Base-by-base conservation (phyloP, 2,113 vertebrate species). In the Prolemur simus region DNA sequence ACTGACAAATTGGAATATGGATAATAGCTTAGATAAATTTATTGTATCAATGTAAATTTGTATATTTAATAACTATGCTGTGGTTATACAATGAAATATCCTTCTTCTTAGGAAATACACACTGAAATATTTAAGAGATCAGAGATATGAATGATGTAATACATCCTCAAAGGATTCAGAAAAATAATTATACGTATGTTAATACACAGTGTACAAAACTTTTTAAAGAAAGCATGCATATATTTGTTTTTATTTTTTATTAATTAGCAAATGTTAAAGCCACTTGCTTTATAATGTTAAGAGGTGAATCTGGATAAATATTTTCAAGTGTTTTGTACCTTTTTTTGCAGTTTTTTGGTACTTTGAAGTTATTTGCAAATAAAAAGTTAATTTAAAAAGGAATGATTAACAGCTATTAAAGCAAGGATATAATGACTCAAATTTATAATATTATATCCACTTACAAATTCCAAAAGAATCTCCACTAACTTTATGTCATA, bases 281-380 rank as follows among this genome's bases (percentile, higher is more conserved):
- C 29, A 21, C 45, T 64, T 74, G 58, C 69, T 18, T 76, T 87
- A 37, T 49, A 77, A 60, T 82, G 45, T 94, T 86, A 54, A 64
- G 54, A 42, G 11, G 10, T 84, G 32, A 86, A 89, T 95, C 54
- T 90, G 39, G n/a, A 23, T 91, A 76, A 90, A 77, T 96, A 63
- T 77, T 83, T 91, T 84, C 7, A 71, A 29, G 10, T 89, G 64
- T 83, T 66, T 84, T 71, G n/a, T 39, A 60, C 17, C 77, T 0
- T 69, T 90, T 82, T 93, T 87, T 83, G 69, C 20, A 86, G 10
- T 20, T 93, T 91, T 68, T 85, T 89, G 29, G 32, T 93, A 78
- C 14, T 87, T 93, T 85, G 32, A 94, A 96, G 29, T 81, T 60
- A 82, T 91, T 84, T 97, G 23, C 45, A 95, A 73, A 69, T 90